Evolutionary conservation across 2,797 vertebrate genomes (phyloP).

Genomic region (Octomys mimax): DNA sequence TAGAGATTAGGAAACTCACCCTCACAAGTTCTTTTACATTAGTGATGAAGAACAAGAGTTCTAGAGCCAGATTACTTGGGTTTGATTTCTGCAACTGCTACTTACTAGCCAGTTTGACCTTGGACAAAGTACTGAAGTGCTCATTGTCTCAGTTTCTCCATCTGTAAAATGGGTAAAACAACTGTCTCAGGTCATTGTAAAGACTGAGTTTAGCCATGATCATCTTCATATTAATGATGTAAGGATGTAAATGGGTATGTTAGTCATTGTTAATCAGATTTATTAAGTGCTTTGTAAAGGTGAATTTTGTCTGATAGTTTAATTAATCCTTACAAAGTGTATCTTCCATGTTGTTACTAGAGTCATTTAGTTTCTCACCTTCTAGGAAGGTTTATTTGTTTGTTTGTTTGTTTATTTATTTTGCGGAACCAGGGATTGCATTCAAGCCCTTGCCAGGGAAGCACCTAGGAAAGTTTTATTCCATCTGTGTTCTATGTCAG

Average conservation of each 20-base stretch:
- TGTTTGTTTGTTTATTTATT: too few species aligned
- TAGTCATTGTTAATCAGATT: background rate
- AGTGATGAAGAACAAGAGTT: background rate
- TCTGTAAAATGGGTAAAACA: constrained; percentile 79
- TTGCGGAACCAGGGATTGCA: too few species aligned
- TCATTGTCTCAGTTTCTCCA: constrained; percentile 73
- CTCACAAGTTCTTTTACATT: background rate
- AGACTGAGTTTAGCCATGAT: background rate
- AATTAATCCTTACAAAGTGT: constrained; percentile 25
- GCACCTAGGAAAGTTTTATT: background rate
- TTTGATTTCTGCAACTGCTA: constrained; percentile 66
- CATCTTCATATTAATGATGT: too few species aligned
- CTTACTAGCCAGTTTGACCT: constrained; percentile 66
- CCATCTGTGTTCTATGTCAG: background rate
- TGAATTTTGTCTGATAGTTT: constrained; percentile 26
- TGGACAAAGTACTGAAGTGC: constrained; percentile 1
- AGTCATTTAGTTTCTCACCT: background rate
- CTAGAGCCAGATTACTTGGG: constrained; percentile 33
- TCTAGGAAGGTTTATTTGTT: background rate
- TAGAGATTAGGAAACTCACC: background rate
- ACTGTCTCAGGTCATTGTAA: background rate
- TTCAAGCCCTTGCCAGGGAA: too few species aligned
- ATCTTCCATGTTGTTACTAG: constrained; percentile 37
- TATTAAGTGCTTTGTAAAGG: constrained; percentile 14
- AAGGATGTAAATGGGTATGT: too few species aligned